Base-by-base conservation (phyloP, 2,113 vertebrate genomes). In the Opisthocomus hoazin region DNA sequence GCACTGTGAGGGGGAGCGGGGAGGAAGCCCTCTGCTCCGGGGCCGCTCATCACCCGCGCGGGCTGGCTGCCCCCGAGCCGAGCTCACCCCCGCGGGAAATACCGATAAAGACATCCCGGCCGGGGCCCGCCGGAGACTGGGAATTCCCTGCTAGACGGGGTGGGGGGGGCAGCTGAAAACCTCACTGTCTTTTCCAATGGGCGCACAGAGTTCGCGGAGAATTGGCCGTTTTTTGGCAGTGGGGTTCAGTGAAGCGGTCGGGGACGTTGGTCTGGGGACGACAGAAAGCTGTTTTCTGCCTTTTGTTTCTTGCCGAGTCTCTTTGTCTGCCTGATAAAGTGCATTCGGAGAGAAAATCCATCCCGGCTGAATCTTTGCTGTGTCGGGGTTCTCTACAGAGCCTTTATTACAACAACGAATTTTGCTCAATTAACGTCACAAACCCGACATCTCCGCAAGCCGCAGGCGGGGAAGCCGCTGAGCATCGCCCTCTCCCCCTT, bases 41-140 rank as follows among this genome's bases (percentile, higher is more conserved):
- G 37, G 45, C 37, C 15, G 6, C 26, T 32, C 8, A 17, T 24
- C 26, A 15, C 61, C 43, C 4, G 18, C 58, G 16, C 48, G 26
- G 48, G 48, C 58, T 37, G 82, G 64, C 46, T 41, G 30, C 13
- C 24, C 8, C 9, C 3, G 4, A 58, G 43, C 24, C 9, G 43
- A 14, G 34, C 78, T 23, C 54, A 24, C 6, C 22, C 53, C 58
- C 32, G 2, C 53, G 54, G 68, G 46, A 24, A 46, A 48, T 9
- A 23, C 0, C 15, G 15, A 68, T 2, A n/a, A 54, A 60, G 9
- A 11, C 2, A 68, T 11, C 11, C 0, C 63, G 39, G 24, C 39
- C 36, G 41, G n/a, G n/a, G n/a, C n/a, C n/a, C n/a, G n/a, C n/a
- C 2, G 3, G n/a, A 64, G 76, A 12, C 68, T 15, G 43, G 68